Percentiles rank a stretch among this genome's conserved stretches.
Conservation (phyloP, 2,113 vertebrate species). For the Elanoides forficatus region DNA sequence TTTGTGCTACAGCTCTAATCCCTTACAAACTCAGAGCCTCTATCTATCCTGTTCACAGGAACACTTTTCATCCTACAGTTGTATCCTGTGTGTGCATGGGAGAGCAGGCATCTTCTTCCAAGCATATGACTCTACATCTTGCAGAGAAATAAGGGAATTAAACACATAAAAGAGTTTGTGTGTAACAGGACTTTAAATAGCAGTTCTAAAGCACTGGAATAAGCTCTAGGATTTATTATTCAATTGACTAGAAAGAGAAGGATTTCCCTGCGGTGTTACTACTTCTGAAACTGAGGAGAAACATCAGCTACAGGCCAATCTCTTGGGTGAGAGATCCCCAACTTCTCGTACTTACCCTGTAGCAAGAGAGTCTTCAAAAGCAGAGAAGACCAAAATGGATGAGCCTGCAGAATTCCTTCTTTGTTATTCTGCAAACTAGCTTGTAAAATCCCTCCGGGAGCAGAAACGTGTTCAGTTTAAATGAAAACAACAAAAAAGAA, state of each 20-base stretch:
- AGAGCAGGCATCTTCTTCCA: not conserved
- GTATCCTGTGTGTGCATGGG: rapidly evolving
- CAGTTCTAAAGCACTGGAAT: conserved; percentile 10
- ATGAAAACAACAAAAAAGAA: not conserved
- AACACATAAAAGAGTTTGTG: not conserved
- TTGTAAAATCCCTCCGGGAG: not conserved
- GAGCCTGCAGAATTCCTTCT: conserved; percentile 35
- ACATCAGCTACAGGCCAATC: not conserved
- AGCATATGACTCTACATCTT: not conserved
- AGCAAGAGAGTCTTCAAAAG: conserved; percentile 24
- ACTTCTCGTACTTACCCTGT: not conserved
- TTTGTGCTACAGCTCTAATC: not conserved
- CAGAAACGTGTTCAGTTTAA: not conserved
- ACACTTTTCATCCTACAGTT: not conserved
- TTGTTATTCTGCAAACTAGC: conserved; percentile 5
- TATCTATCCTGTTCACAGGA: not conserved
- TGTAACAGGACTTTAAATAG: conserved; percentile 17
- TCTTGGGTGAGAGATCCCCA: not conserved
- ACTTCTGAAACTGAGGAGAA: conserved; percentile 5
- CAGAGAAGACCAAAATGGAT: not conserved
- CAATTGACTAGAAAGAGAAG: conserved; percentile 5
- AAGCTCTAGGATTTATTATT: conserved; percentile 38
- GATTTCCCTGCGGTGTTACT: not conserved
- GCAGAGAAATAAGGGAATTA: not conserved
- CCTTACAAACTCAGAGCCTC: not conserved